Evolutionary conservation across 64 coral and sea anemone species (phyloP).

Genomic region (Actinia equina): DNA sequence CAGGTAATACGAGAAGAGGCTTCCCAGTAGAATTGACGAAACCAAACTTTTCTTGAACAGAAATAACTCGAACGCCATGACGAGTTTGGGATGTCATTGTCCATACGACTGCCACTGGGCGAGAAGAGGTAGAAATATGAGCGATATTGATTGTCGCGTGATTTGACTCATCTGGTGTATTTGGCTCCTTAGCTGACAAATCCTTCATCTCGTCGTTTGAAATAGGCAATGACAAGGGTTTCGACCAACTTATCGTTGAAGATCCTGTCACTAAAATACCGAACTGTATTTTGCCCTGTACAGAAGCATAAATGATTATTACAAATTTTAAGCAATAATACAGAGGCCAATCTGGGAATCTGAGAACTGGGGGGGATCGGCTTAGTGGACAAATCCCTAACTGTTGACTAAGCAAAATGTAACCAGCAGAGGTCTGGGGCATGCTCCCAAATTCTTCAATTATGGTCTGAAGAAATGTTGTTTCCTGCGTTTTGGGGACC

Average conservation of each 20-base stretch:
- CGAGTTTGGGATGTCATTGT: conserved; percentile 25
- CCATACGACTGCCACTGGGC: conserved; percentile 15
- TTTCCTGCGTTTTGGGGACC: no score
- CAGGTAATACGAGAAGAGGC: conserved; percentile 15
- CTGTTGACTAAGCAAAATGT: no score
- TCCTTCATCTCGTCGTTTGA: neutral
- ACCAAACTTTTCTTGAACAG: conserved; percentile 35
- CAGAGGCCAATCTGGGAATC: no score
- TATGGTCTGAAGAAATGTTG: no score
- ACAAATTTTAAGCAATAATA: neutral
- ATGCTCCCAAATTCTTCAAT: no score
- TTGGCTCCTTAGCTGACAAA: neutral
- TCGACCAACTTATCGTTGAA: conserved; percentile 37
- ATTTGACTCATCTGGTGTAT: conserved; percentile 9
- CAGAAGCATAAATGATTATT: neutral
- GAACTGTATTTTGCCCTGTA: conserved; percentile 42
- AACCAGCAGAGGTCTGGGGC: no score
- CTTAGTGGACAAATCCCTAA: no score
- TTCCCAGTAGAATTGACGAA: conserved; percentile 36
- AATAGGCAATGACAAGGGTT: conserved; percentile 24
- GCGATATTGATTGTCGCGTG: conserved; percentile 40
- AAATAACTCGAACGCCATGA: conserved; percentile 43
- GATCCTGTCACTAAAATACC: conserved; percentile 15
- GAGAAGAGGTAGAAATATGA: conserved; percentile 26
- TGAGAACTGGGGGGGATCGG: no score